These are phyloP conservation scores for Pristionchus arcanus DNA, from an alignment of 2,888 invertebrate genomes.

Conservation along the genomic window DNA sequence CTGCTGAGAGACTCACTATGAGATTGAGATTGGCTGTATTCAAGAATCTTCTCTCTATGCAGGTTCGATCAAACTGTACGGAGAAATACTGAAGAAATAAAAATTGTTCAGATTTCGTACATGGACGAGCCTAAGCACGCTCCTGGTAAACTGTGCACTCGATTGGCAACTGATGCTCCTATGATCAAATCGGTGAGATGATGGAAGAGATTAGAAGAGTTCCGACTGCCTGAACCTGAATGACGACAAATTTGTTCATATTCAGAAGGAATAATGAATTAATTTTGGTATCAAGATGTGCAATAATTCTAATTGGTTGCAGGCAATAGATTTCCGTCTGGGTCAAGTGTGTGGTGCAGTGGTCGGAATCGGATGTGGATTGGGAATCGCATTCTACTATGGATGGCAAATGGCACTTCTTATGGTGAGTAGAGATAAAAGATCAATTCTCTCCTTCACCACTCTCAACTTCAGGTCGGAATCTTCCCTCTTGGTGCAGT, in stretches of 20 bases:
- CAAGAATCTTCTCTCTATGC: slow-evolving; percentile 78
- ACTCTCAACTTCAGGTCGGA: slow-evolving; percentile 1
- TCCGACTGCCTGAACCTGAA: background rate
- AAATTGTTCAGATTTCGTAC: slow-evolving; percentile 78
- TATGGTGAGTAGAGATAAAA: slow-evolving; percentile 68
- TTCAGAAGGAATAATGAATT: too few species aligned
- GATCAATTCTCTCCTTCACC: background rate
- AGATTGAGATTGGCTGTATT: slow-evolving; percentile 46
- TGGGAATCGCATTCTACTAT: slow-evolving; percentile 80
- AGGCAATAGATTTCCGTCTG: slow-evolving; percentile 80
- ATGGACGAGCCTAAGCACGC: slow-evolving; percentile 80
- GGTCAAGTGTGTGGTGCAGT: slow-evolving; percentile 79
- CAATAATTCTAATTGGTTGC: slow-evolving; percentile 14
- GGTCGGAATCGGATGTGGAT: slow-evolving; percentile 79
- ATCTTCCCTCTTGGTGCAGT: slow-evolving; percentile 52
- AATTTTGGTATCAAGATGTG: background rate
- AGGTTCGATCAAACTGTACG: background rate
- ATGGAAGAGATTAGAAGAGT: background rate
- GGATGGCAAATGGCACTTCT: slow-evolving; percentile 80
- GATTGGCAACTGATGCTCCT: slow-evolving; percentile 81
- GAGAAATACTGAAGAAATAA: background rate
- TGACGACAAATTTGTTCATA: background rate
- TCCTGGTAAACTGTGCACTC: slow-evolving; percentile 79
- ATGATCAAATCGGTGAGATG: slow-evolving; percentile 79
- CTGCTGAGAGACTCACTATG: slow-evolving; percentile 54